Percentiles rank a stretch among this genome's conserved stretches.
These are phyloP conservation scores for Amphiprion ocellaris DNA, from an alignment of 2,113 vertebrate species.

Conservation along the genomic window DNA sequence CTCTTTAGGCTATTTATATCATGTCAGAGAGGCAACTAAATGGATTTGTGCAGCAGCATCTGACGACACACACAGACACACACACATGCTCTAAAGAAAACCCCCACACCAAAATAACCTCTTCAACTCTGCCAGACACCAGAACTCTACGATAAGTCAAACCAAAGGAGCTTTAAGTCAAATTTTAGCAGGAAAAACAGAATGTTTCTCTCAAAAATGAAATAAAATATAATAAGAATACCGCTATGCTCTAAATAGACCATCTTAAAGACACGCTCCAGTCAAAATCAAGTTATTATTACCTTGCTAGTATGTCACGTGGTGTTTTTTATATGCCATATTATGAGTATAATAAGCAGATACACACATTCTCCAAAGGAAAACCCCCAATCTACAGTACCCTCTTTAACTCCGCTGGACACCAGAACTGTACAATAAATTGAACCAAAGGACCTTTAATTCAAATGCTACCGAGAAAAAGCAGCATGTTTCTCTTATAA, in stretches of 20 bases:
- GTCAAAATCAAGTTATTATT: no score
- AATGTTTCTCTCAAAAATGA: no score
- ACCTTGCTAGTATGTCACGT: no score
- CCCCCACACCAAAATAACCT: constrained; percentile 33
- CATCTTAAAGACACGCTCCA: no score
- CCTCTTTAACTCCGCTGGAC: background rate
- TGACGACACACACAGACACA: constrained; percentile 35
- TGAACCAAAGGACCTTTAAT: no score
- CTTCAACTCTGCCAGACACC: background rate
- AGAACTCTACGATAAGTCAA: background rate
- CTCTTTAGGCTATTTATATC: constrained; percentile 75
- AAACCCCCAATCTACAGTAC: constrained; percentile 39
- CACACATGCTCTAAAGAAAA: constrained; percentile 37
- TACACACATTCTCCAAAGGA: constrained; percentile 27
- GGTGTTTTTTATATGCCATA: no score
- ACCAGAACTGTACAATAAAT: background rate
- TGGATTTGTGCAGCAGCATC: constrained; percentile 48
- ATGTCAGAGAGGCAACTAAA: constrained; percentile 52
- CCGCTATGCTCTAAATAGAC: no score
- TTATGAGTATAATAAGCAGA: no score
- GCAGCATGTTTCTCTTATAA: no score
- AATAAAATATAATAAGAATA: no score
- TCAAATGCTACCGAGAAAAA: no score
- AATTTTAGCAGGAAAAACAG: background rate
- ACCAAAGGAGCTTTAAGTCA: background rate